phyloP scores from a whole-genome alignment of 2,113 vertebrate species.

The Burhinus bistriatus region DNA sequence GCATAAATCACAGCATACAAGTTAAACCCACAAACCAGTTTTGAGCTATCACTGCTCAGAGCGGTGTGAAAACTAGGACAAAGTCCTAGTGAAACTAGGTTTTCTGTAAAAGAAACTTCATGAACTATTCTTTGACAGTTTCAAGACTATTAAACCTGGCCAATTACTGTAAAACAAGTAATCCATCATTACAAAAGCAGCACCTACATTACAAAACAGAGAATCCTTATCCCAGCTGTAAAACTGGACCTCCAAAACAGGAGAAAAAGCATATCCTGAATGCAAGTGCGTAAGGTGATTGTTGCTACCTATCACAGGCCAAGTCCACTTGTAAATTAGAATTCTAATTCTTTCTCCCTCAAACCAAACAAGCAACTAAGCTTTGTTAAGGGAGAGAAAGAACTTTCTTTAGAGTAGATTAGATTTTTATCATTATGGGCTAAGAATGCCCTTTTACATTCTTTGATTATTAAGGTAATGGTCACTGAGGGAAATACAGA shows the following conservation, averaged over 20 bases:
- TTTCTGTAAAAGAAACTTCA: background rate
- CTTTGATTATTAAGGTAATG: background rate
- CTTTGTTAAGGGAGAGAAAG: background rate
- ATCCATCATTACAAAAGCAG: background rate
- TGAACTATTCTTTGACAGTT: background rate
- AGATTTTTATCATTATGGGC: background rate
- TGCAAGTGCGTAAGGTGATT: background rate
- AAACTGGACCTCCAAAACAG: background rate
- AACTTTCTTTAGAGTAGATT: background rate
- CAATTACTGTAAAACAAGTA: background rate
- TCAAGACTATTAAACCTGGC: background rate
- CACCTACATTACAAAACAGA: background rate
- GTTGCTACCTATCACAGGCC: background rate
- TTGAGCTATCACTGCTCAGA: background rate
- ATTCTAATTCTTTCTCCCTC: background rate
- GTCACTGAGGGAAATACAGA: background rate
- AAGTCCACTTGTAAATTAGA: background rate
- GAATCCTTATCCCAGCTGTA: background rate
- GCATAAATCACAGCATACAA: background rate
- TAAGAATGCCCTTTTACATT: background rate
- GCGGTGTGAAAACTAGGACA: background rate
- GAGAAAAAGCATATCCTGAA: background rate
- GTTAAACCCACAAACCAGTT: background rate
- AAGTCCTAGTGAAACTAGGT: background rate
- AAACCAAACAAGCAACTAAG: background rate